phyloP scores from a whole-genome alignment of 2,113 vertebrate species.

The Nothoprocta perdicaria region DNA sequence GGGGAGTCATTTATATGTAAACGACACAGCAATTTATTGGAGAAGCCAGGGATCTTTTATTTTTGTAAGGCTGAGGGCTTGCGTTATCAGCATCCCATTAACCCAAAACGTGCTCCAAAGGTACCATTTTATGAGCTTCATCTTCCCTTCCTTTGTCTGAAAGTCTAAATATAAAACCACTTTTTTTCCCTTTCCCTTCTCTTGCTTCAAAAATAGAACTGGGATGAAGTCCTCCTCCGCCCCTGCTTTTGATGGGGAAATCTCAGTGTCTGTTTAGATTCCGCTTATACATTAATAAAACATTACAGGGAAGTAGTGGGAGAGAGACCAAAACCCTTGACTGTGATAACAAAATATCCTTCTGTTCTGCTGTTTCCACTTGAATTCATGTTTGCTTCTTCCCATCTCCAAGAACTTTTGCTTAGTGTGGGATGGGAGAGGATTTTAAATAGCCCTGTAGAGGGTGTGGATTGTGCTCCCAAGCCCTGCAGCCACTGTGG shows the following conservation, averaged over 20 bases:
- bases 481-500: not conserved
- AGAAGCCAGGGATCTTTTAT: constrained; percentile 7
- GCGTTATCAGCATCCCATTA: constrained; percentile 25
- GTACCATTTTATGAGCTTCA: not conserved
- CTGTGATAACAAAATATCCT: constrained; percentile 48
- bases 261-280: constrained; percentile 54
- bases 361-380: constrained; percentile 12
- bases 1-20: constrained; percentile 58
- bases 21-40: constrained; percentile 42
- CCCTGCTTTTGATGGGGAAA: constrained; percentile 18
- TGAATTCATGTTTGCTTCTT: not conserved
- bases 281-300: constrained; percentile 64
- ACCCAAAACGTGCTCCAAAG: constrained; percentile 6
- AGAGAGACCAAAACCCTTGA: constrained; percentile 56
- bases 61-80: constrained; percentile 24
- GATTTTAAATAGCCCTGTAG: not conserved
- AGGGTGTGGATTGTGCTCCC: not conserved
- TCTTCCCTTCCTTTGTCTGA: constrained; percentile 39
- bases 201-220: constrained; percentile 63
- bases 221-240: constrained; percentile 11
- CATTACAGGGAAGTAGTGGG: constrained; percentile 50
- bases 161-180: constrained; percentile 56
- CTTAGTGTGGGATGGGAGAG: not conserved
- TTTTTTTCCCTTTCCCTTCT: not conserved
- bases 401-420: not conserved